Evolutionary conservation across 2,797 vertebrate species (phyloP).

Genomic region (Tragelaphus eurycerus): DNA sequence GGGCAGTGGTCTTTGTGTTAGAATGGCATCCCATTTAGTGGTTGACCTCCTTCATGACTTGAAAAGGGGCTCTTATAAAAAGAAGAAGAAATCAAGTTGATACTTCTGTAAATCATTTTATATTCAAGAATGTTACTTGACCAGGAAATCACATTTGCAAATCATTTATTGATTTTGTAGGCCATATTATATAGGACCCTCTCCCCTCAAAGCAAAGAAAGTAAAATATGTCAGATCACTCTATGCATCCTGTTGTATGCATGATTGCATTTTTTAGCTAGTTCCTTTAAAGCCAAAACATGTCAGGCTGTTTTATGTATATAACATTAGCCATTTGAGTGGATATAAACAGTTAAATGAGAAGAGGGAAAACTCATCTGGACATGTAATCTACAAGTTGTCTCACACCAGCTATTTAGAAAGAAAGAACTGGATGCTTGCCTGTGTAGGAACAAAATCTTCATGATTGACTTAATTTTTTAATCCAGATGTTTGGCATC

Average conservation of each 20-base stretch:
- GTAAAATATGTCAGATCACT: neutral
- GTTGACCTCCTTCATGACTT: neutral
- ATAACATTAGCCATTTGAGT: neutral
- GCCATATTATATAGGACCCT: neutral
- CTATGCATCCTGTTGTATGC: neutral
- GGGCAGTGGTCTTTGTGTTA: neutral
- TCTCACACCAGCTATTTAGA: neutral
- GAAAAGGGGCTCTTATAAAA: neutral
- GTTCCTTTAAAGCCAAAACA: neutral
- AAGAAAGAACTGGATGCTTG: neutral
- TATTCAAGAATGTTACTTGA: constrained; percentile 13
- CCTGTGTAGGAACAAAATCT: neutral
- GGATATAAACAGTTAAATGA: neutral
- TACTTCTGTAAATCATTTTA: constrained; percentile 19
- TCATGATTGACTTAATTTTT: neutral
- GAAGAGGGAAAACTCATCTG: neutral
- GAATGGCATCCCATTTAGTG: neutral
- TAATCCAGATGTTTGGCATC: neutral
- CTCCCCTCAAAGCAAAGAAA: neutral
- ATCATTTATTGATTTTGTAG: neutral
- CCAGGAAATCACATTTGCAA: constrained; percentile 3
- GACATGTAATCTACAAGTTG: neutral
- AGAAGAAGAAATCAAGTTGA: neutral
- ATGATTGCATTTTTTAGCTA: neutral
- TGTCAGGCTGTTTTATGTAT: neutral